A percentile compares a stretch with the other conserved stretches of the same genome.
These are phyloP conservation scores for Entomobrya multifasciata DNA, from an alignment of 2,888 invertebrate species.

Conservation along the genomic window DNA sequence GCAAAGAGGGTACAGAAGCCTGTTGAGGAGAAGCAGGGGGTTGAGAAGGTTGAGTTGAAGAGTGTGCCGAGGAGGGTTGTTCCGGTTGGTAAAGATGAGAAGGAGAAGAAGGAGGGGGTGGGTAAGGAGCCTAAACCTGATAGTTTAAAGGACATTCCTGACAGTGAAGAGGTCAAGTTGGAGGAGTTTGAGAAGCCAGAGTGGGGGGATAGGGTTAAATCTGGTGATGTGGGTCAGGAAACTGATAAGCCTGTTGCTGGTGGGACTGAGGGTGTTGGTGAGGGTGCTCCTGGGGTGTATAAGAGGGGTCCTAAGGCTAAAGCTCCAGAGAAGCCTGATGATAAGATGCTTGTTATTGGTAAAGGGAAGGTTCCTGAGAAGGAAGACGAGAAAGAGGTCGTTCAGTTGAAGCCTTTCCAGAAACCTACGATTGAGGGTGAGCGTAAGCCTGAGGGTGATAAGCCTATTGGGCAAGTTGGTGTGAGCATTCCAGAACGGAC, in stretches of 20 bases:
- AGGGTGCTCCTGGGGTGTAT: background rate
- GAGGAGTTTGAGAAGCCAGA: background rate
- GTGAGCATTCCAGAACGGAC: no score
- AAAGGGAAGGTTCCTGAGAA: no score
- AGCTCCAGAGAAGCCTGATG: background rate
- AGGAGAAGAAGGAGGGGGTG: background rate
- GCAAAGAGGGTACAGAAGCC: slow-evolving; percentile 42
- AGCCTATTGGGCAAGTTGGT: background rate
- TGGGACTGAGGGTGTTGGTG: background rate
- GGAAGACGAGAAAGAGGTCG: background rate
- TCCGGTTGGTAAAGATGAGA: background rate
- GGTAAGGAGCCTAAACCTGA: background rate
- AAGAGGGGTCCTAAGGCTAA: background rate
- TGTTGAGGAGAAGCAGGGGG: background rate
- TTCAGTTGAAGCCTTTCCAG: background rate
- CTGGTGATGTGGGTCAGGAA: background rate
- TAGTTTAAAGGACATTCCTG: no score
- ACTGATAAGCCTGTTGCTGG: background rate
- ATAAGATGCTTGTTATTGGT: no score
- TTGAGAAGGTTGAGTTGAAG: slow-evolving; percentile 63
- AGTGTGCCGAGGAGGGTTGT: background rate
- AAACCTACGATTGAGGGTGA: background rate
- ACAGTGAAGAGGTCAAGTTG: no score
- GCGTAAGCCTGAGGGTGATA: background rate
- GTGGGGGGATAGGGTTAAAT: no score